Evolutionary conservation across 2,113 vertebrate genomes (phyloP).

Genomic region (Ammodytes marinus): DNA sequence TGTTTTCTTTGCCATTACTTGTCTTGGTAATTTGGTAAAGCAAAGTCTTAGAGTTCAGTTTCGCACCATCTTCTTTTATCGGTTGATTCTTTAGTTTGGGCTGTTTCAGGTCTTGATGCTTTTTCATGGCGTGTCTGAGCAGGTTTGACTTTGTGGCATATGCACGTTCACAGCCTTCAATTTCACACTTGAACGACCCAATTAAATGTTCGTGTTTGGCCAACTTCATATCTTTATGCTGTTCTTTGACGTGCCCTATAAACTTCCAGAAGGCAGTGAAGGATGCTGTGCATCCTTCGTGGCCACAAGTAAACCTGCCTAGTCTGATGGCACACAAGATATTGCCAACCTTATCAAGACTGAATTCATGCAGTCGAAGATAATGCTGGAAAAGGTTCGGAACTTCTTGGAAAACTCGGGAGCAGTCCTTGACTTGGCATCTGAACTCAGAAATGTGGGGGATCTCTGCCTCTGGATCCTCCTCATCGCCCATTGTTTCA

Average conservation of each 20-base stretch:
- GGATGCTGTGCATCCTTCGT: constrained; percentile 87
- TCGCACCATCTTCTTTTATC: constrained; percentile 87
- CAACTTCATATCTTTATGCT: constrained; percentile 87
- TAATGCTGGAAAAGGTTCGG: constrained; percentile 94
- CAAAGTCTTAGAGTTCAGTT: constrained; percentile 84
- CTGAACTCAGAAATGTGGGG: constrained; percentile 89
- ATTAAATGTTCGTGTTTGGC: constrained; percentile 85
- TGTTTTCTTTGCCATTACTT: constrained; percentile 87
- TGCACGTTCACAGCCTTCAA: constrained; percentile 94
- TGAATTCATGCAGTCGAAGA: constrained; percentile 93
- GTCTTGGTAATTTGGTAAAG: constrained; percentile 85
- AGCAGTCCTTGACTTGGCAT: constrained; percentile 95
- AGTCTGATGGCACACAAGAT: constrained; percentile 85
- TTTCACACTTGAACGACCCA: constrained; percentile 91
- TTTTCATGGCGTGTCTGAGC: constrained; percentile 94
- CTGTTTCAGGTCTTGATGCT: constrained; percentile 93
- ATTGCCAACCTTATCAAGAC: constrained; percentile 87
- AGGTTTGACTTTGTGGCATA: constrained; percentile 97
- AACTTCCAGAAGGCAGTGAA: constrained; percentile 92
- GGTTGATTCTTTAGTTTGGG: constrained; percentile 89
- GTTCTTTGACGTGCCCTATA: constrained; percentile 88
- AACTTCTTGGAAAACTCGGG: constrained; percentile 93
- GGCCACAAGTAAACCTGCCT: constrained; percentile 92
- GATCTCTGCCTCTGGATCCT: constrained; percentile 74
- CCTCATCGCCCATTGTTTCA: constrained; percentile 82